Evolutionary conservation across 2,113 vertebrate species (phyloP).

Genomic region (Hyla sarda): DNA sequence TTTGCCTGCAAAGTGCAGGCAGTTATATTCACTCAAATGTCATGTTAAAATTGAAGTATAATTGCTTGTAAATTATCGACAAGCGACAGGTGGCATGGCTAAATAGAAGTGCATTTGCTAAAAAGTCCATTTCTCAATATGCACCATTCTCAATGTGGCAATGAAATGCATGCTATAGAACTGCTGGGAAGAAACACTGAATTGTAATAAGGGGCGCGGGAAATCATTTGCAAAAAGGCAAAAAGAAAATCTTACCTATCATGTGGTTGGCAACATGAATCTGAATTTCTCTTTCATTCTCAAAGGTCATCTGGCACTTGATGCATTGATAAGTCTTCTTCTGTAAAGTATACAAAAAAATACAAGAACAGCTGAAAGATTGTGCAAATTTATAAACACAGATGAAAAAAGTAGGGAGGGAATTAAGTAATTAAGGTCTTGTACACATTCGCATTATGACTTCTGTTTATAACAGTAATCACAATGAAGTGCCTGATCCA

Average conservation of each 20-base stretch:
- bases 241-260: conserved; percentile 86
- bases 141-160: neutral
- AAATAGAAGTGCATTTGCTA: conserved; percentile 7
- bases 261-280: conserved; percentile 99
- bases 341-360: conserved; percentile 71
- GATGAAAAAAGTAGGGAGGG: conserved; percentile 55
- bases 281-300: conserved; percentile 98
- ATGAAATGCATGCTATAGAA: neutral
- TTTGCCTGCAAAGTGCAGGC: conserved; percentile 69
- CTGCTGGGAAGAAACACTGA: neutral
- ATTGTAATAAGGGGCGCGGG: neutral
- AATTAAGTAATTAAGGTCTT: neutral
- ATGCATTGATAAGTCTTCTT: conserved; percentile 99
- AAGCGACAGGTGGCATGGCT: conserved; percentile 65
- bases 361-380: conserved; percentile 64
- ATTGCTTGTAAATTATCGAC: conserved; percentile 74
- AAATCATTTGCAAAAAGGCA: neutral
- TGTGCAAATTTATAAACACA: conserved; percentile 49
- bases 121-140: neutral
- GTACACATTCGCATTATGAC: too few relatives aligned
- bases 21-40: conserved; percentile 66
- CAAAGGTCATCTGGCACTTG: conserved; percentile 99
- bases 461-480: too few relatives aligned
- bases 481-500: too few relatives aligned
- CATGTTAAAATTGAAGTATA: conserved; percentile 74